Conservation (phyloP, 2,888 invertebrate genomes). For the Diarsia mendica region DNA sequence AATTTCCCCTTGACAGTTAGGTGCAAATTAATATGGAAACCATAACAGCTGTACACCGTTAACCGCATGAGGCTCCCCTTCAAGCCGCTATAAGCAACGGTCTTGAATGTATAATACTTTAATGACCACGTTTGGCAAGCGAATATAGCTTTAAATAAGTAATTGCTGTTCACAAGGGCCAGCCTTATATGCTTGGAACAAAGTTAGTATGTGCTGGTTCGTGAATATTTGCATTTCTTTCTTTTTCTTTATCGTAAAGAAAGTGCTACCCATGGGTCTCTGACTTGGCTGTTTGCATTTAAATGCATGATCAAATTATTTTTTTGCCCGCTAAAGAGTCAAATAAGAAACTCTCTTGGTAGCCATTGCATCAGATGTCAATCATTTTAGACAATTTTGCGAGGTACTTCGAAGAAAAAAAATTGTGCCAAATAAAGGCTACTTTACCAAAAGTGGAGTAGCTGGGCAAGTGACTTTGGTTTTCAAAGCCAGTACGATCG, state of each 20-base stretch:
- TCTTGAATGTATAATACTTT: slow-evolving; percentile 34
- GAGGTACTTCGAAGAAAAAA: background rate
- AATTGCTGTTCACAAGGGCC: background rate
- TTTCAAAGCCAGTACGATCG: background rate
- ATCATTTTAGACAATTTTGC: background rate
- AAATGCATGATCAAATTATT: background rate
- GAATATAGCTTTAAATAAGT: slow-evolving; percentile 10
- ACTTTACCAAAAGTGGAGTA: too few species aligned
- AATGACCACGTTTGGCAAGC: slow-evolving; percentile 20
- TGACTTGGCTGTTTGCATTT: too few species aligned
- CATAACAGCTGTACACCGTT: slow-evolving; percentile 38
- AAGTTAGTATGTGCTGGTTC: background rate
- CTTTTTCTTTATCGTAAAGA: too few species aligned
- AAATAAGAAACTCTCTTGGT: background rate
- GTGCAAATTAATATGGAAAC: slow-evolving; percentile 1
- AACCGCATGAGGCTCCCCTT: slow-evolving; percentile 3
- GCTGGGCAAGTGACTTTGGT: background rate
- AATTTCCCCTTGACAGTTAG: slow-evolving; percentile 3
- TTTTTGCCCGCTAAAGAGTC: background rate
- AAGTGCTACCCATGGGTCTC: too few species aligned
- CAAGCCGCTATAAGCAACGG: slow-evolving; percentile 17
- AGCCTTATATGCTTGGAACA: background rate
- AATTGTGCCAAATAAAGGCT: background rate
- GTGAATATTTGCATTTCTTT: background rate
- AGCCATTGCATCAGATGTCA: background rate